phyloP scores from a whole-genome alignment of 1,140 invertebrate genomes.

The Magallana angulata region DNA sequence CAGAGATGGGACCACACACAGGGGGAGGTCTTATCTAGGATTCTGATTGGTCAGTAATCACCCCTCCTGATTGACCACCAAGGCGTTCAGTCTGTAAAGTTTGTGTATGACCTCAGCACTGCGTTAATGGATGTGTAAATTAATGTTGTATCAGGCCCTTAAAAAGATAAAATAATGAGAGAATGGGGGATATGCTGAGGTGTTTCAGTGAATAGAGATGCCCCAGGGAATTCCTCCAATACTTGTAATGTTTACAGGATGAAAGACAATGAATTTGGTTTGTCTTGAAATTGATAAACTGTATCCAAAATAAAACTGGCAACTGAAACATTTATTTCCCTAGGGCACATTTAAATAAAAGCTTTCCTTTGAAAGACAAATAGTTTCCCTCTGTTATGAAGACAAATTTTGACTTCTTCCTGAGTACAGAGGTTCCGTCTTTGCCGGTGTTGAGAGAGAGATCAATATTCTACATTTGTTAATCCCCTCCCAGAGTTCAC shows the following conservation, averaged over 20 bases:
- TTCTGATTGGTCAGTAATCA: too few species aligned
- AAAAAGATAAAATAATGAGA: too few species aligned
- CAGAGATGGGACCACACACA: not conserved
- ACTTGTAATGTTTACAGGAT: too few species aligned
- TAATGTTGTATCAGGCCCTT: too few species aligned
- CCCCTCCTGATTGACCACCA: too few species aligned
- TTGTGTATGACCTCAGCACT: too few species aligned
- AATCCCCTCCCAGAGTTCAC: not conserved
- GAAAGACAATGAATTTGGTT: not conserved
- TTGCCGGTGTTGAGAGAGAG: not conserved
- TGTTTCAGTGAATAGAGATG: too few species aligned
- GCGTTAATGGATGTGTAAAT: too few species aligned
- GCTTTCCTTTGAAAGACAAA: slow-evolving; percentile 18
- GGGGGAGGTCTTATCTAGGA: not conserved
- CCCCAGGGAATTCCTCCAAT: too few species aligned
- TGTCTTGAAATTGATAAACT: not conserved
- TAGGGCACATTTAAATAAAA: not conserved
- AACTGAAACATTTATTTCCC: not conserved
- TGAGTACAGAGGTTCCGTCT: not conserved
- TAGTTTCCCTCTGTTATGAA: slow-evolving; percentile 16
- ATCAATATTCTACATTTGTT: slow-evolving; percentile 32
- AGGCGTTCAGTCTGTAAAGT: too few species aligned
- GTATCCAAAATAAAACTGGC: too few species aligned
- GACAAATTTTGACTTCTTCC: slow-evolving; percentile 5
- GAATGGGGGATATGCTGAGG: too few species aligned